phyloP scores from a whole-genome alignment of 2,888 invertebrate species.

The Palloptera scutellata region DNA sequence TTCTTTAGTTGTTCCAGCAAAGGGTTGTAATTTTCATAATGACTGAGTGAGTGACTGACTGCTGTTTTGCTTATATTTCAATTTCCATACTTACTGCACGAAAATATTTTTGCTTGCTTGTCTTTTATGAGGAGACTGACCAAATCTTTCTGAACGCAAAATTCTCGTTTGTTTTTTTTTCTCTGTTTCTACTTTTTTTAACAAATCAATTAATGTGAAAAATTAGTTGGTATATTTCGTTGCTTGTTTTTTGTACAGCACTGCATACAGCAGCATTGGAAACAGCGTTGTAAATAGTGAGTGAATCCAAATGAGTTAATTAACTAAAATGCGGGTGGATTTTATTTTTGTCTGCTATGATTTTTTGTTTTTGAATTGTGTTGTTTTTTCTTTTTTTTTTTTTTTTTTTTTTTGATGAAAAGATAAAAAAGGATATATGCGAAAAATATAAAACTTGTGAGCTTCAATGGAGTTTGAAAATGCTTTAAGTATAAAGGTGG shows the following conservation, averaged over 20 bases:
- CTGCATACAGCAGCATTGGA: conserved; percentile 23
- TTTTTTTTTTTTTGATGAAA: too few species aligned
- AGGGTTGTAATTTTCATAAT: conserved; percentile 46
- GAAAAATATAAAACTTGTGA: too few species aligned
- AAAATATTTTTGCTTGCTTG: conserved; percentile 8
- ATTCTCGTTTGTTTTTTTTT: neutral
- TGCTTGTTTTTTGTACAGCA: conserved; percentile 2
- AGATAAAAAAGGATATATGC: too few species aligned
- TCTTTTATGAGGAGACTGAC: conserved; percentile 15
- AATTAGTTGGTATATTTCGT: conserved; percentile 17
- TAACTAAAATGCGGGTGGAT: conserved; percentile 64
- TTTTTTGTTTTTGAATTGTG: too few species aligned
- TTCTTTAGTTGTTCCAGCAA: conserved; percentile 2
- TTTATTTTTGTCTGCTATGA: conserved; percentile 33
- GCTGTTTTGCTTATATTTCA: conserved; percentile 36
- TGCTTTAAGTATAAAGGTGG: too few species aligned
- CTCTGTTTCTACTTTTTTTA: conserved; percentile 34
- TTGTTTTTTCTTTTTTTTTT: too few species aligned
- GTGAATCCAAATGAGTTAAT: conserved; percentile 63
- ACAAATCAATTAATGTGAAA: conserved; percentile 58
- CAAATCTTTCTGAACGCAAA: neutral
- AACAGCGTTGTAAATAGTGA: conserved; percentile 18
- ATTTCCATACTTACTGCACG: neutral
- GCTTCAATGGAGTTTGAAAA: too few species aligned
- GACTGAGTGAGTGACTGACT: conserved; percentile 37